These are phyloP conservation scores for Zeus faber DNA, from an alignment of 2,113 vertebrate genomes.

Conservation along the genomic window DNA sequence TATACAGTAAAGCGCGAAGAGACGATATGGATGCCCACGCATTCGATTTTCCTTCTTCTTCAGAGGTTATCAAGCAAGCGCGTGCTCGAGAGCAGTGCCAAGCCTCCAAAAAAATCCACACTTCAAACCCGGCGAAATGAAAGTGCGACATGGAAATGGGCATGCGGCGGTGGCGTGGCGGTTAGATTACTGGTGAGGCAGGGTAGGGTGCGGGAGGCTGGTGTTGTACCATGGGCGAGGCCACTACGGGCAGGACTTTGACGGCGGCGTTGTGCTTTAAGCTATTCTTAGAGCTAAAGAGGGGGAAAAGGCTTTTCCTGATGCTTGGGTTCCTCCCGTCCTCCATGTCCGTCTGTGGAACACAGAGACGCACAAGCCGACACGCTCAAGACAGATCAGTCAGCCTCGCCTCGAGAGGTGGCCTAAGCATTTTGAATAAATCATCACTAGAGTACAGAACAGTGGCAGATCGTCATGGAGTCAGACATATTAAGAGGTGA, in stretches of 20 bases:
- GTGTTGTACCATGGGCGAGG: slow-evolving; percentile 95
- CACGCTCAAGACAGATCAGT: slow-evolving; percentile 74
- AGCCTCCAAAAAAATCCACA: too few relatives aligned
- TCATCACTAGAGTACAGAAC: too few relatives aligned
- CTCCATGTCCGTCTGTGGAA: slow-evolving; percentile 94
- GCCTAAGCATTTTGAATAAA: too few relatives aligned
- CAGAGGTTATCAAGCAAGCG: too few relatives aligned
- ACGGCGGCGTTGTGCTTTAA: slow-evolving; percentile 98
- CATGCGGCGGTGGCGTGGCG: slow-evolving; percentile 81
- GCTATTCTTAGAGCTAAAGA: slow-evolving; percentile 99
- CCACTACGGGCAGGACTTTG: slow-evolving; percentile 97
- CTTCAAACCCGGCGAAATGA: too few relatives aligned
- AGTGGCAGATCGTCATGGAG: too few relatives aligned
- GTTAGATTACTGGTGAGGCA: slow-evolving; percentile 83
- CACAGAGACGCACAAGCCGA: slow-evolving; percentile 86
- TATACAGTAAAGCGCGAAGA: slow-evolving; percentile 27
- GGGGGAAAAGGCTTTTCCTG: slow-evolving; percentile 99
- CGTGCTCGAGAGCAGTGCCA: too few relatives aligned
- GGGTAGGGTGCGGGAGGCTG: slow-evolving; percentile 75
- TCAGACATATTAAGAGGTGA: too few relatives aligned
- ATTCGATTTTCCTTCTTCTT: too few relatives aligned
- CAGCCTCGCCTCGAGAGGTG: slow-evolving; percentile 30
- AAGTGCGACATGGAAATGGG: too few relatives aligned
- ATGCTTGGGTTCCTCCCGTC: slow-evolving; percentile 95
- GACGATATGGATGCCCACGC: slow-evolving; percentile 44